Base-by-base conservation (phyloP, 1,140 invertebrate genomes). In the Triops cancriformis region DNA sequence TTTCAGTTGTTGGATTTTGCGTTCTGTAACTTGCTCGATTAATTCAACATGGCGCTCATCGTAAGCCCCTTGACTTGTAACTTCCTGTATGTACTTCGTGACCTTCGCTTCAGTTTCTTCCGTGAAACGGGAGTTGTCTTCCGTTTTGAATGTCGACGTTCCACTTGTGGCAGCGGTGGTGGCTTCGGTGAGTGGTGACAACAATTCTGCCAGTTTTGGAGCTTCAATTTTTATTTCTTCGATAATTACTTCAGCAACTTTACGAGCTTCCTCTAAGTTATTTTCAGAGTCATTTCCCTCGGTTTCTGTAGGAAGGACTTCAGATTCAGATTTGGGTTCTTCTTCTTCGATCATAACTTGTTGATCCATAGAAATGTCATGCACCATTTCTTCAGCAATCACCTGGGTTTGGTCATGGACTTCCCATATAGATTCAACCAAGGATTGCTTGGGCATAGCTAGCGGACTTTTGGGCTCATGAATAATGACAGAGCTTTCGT, bases 201-300 rank as follows among this genome's bases (percentile, higher is more conserved):
- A 78, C 28, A 81, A 75, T 72, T 82, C 81, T 80, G 81, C 80
- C 73, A 85, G 80, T 81, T 85, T 85, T 51, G 85, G 81, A 26
- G 88, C 83, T 82, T 88, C 86, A 10, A 79, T 81, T 83, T 88
- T 88, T 64, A 88, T 88, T 81, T 88, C 85, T 77, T 86, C 85
- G 12, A 89, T 83, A 77, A 88, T 82, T 80, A 85, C 84, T 78
- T 85, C 83, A 0, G 87, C 87, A 51, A 88, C 85, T 73, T 82
- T 82, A 77, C 83, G 81, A 7, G 86, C 86, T 80, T 87, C 86
- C 75, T 82, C 81, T 80, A 64, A 64, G 14, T 23, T 64, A 14
- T n/a, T 18, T 64, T 83, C 81, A 77, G 81, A 81, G 28, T 85
- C 78, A 28, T 79, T 73, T 31, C 73, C 45, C 42, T 80, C 77